Base-by-base conservation (phyloP, 2,113 vertebrate genomes). In the Entelurus aequoreus region DNA sequence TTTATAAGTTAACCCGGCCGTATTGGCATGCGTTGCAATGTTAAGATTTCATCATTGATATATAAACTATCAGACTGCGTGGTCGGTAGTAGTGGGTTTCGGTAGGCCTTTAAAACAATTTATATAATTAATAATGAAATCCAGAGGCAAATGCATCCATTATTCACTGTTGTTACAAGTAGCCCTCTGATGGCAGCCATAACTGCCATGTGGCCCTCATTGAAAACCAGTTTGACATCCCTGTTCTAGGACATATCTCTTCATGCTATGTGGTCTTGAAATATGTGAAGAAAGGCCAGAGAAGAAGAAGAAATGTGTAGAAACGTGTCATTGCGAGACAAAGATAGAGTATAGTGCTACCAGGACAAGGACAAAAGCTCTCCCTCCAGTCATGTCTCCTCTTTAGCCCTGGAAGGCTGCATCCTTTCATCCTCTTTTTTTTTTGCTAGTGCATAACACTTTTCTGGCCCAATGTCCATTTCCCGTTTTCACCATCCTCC, bases 341-440 rank as follows among this genome's bases (percentile, higher is more conserved):
- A 76, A 81, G 69, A 69, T 63, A 64, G 61, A 28, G 28, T 28
- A 28, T 28, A 28, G 63, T 68, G 54, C 73, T 77, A 63, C 69
- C 74, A 76, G 62, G 48, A 82, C 63, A 75, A 75, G 71, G 66
- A 76, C 80, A 79, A 83, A 86, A 75, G 74, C 63, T 75, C 65
- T 74, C 71, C 81, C 81, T 78, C 66, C 71, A 75, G 79, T 59
- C 74, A 82, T 83, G 65, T 83, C 64, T 60, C 55, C 58, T 74
- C 77, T 84, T 70, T 48, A 62, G 68, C 71, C 76, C 54, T 36
- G 50, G 37, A 65, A 64, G 69, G 56, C 40, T 1, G 21, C 71
- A 68, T 86, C 76, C 75, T 82, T 78, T 79, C 67, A 78, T 74
- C 69, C 70, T 15, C 54, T 28, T 28, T 28, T 54, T 61, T 62